A percentile compares a stretch with the other conserved stretches of the same genome.
These are phyloP conservation scores for Cerceris rybyensis DNA, from an alignment of 2,888 invertebrate species.

Conservation along the genomic window DNA sequence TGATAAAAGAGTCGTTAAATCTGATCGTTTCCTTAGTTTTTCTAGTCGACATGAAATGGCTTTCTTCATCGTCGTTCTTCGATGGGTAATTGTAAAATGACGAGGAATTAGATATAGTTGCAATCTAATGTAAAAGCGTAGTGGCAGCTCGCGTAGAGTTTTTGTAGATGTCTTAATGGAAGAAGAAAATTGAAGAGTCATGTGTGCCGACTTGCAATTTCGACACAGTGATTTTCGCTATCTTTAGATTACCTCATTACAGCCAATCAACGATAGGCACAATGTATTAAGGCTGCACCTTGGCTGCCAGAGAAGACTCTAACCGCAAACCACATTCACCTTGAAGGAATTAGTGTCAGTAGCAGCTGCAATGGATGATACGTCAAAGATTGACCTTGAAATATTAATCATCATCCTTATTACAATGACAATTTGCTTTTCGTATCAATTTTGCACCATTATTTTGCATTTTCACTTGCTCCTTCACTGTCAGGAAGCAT, in stretches of 20 bases:
- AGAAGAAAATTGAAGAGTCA: conserved; percentile 11
- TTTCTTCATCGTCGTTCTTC: too few relatives aligned
- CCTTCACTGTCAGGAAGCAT: too few relatives aligned
- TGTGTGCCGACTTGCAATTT: conserved; percentile 37
- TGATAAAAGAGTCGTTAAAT: too few relatives aligned
- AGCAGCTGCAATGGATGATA: conserved; percentile 16
- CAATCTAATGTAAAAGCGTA: background rate
- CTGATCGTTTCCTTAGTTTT: too few relatives aligned
- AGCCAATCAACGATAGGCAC: conserved; percentile 26
- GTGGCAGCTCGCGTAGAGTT: background rate
- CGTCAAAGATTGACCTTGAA: background rate
- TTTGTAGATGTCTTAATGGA: conserved; percentile 21
- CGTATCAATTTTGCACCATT: background rate
- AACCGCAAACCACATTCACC: conserved; percentile 48
- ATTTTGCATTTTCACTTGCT: too few relatives aligned
- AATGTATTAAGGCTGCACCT: conserved; percentile 23
- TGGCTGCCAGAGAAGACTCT: conserved; percentile 15
- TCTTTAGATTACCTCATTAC: conserved; percentile 33
- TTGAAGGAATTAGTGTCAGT: conserved; percentile 20
- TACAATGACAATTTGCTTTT: background rate
- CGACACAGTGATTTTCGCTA: conserved; percentile 25
- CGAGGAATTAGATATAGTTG: background rate
- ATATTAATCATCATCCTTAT: background rate
- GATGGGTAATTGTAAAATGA: background rate
- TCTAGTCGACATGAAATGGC: too few relatives aligned